A percentile compares a stretch with the other conserved stretches of the same genome.
phyloP scores from a whole-genome alignment of 2,797 vertebrate genomes.

The Loris lydekkerianus region DNA sequence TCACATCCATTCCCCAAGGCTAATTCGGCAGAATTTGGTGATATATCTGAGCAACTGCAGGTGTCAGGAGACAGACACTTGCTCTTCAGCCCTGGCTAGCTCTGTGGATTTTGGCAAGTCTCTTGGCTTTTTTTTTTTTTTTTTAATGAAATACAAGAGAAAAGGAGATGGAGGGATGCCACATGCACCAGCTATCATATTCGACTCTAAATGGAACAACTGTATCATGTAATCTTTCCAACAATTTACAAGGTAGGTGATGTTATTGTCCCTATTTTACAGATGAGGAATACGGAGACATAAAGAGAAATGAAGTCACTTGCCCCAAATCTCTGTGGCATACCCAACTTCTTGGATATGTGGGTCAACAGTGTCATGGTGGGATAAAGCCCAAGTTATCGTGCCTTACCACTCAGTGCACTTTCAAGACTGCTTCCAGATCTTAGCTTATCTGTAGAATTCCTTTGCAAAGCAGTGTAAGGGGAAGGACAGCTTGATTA shows the following conservation, averaged over 20 bases:
- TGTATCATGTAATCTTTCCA: background rate
- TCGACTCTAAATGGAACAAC: background rate
- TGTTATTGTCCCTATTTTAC: background rate
- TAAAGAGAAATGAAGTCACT: background rate
- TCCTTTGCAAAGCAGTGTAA: background rate
- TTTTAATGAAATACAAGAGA: background rate
- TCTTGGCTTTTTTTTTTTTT: background rate
- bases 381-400: background rate
- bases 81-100: background rate
- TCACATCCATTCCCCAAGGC: background rate
- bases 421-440: background rate
- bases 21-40: conserved; percentile 3
- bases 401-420: background rate
- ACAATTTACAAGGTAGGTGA: background rate
- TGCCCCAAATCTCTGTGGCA: background rate
- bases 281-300: background rate
- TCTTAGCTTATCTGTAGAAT: background rate
- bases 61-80: background rate
- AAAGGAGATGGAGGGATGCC: background rate
- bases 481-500: background rate
- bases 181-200: background rate
- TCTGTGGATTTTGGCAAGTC: background rate
- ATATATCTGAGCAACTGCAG: background rate
- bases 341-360: background rate
- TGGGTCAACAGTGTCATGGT: background rate